Conservation (phyloP, 2,797 vertebrate genomes). For the Linurgus olivaceus region DNA sequence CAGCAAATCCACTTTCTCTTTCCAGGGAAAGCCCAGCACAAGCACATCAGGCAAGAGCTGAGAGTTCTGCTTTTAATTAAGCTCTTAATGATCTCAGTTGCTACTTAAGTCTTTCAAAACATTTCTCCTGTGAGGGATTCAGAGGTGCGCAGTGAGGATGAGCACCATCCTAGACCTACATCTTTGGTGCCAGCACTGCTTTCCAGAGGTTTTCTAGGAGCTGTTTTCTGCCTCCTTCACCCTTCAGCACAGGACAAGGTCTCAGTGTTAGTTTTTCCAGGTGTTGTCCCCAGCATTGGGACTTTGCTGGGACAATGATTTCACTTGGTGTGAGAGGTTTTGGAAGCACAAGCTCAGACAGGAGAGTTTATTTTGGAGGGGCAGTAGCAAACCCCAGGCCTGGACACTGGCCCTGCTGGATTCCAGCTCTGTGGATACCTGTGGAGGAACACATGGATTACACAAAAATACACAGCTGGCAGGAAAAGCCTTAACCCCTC, state of each 20-base stretch:
- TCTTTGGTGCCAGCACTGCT: accelerated
- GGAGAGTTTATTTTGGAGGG: not conserved
- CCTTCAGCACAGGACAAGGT: not conserved
- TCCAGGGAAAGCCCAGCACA: not conserved
- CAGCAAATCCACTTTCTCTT: not conserved
- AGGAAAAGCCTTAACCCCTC: not conserved
- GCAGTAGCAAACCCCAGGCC: accelerated
- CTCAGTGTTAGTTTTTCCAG: not conserved
- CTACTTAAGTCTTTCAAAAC: not conserved
- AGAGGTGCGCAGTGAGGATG: not conserved
- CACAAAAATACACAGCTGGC: not conserved
- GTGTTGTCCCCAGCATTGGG: accelerated
- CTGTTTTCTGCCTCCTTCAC: not conserved
- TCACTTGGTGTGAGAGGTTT: not conserved
- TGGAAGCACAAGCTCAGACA: not conserved
- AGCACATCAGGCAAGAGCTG: not conserved
- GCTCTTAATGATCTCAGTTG: not conserved
- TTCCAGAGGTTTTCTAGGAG: not conserved
- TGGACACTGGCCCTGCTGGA: accelerated
- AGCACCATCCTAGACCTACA: not conserved
- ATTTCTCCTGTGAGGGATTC: not conserved
- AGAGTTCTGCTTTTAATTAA: not conserved
- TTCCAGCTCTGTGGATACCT: not conserved
- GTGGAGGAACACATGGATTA: accelerated
- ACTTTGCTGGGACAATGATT: accelerated